Evolutionary conservation across 2,113 vertebrate genomes (phyloP).

Genomic region (Ciconia boyciana): DNA sequence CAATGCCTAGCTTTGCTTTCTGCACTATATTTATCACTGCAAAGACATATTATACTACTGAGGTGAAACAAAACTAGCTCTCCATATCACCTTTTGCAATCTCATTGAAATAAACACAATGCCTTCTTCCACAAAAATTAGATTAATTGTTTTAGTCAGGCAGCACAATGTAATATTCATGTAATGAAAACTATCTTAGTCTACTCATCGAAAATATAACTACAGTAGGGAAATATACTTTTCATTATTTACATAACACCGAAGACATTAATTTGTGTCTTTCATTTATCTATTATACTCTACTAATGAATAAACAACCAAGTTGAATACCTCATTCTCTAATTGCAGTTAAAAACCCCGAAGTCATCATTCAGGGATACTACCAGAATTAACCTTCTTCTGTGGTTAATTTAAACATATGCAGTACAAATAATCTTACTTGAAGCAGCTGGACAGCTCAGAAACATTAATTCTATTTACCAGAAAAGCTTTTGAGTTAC

Average conservation of each 20-base stretch:
- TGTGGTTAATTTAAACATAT: not conserved
- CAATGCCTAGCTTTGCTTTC: not conserved
- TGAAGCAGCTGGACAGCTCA: not conserved
- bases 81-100: not conserved
- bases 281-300: not conserved
- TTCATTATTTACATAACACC: conserved; percentile 7
- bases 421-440: not conserved
- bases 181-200: not conserved
- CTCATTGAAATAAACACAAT: not conserved
- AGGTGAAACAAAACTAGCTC: not conserved
- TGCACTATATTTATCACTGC: not conserved
- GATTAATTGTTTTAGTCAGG: not conserved
- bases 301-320: not conserved
- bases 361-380: not conserved
- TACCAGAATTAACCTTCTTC: not conserved
- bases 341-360: not conserved
- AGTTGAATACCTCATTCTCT: not conserved
- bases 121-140: not conserved
- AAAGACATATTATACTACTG: not conserved
- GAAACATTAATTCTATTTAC: not conserved
- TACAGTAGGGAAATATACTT: not conserved
- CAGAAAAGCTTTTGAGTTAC: not conserved
- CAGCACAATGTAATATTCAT: not conserved
- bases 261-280: not conserved
- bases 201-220: not conserved